These are phyloP conservation scores for Cantharis lateralis DNA, from an alignment of 2,888 invertebrate genomes.

Conservation along the genomic window DNA sequence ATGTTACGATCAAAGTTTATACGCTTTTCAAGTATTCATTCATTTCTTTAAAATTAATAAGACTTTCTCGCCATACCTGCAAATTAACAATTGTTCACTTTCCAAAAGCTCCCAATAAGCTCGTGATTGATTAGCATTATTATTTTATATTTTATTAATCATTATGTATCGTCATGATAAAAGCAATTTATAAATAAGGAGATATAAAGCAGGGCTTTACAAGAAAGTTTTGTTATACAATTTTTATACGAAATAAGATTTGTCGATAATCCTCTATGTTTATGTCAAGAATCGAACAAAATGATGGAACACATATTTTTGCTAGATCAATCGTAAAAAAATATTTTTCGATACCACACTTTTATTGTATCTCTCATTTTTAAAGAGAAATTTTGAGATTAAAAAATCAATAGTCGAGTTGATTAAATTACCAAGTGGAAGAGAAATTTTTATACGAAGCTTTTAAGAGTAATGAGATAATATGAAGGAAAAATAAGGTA, in stretches of 20 bases:
- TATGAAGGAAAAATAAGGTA: neutral
- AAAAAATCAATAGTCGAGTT: neutral
- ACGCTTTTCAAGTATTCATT: conserved; percentile 28
- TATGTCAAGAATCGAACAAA: neutral
- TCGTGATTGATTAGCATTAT: neutral
- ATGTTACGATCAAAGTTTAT: conserved; percentile 30
- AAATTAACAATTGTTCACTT: neutral
- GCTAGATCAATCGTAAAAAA: neutral
- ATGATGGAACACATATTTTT: neutral
- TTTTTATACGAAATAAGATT: neutral
- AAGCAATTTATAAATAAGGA: neutral
- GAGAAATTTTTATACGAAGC: neutral
- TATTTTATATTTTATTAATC: neutral
- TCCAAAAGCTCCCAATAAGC: neutral
- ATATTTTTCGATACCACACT: neutral
- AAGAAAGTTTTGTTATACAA: neutral
- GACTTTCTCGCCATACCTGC: conserved; percentile 4
- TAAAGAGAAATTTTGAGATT: neutral
- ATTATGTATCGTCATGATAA: neutral
- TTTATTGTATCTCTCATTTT: neutral
- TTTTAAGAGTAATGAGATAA: neutral
- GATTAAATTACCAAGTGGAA: neutral
- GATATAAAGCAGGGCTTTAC: neutral
- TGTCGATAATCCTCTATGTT: neutral
- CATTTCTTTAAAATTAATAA: conserved; percentile 12